Conservation (phyloP, 2,113 vertebrate genomes). For the Climacteris rufus region DNA sequence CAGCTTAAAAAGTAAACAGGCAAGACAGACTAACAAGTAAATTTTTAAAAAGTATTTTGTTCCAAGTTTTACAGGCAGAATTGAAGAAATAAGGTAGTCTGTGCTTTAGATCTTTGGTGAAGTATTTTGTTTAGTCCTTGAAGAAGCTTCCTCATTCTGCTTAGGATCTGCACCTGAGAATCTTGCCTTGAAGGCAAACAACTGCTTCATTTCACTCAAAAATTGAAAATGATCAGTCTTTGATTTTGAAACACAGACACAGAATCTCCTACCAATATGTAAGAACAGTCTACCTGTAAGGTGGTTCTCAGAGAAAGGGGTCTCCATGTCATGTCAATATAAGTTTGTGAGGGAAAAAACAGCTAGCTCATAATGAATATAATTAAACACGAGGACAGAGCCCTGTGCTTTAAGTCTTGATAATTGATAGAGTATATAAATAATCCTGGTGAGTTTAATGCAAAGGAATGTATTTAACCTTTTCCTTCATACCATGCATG, state of each 20-base stretch:
- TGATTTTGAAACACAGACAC: not conserved
- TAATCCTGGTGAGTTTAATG: not conserved
- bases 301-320: not conserved
- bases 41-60: not conserved
- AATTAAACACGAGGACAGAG: not conserved
- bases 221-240: not conserved
- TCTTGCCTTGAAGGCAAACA: not conserved
- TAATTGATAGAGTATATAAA: not conserved
- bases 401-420: not conserved
- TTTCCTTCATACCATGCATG: not conserved
- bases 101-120: not conserved
- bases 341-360: not conserved
- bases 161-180: not conserved
- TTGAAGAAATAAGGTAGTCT: not conserved
- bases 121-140: not conserved
- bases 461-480: not conserved
- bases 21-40: not conserved
- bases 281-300: not conserved
- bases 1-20: not conserved
- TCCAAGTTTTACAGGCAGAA: not conserved
- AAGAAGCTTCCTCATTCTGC: not conserved
- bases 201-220: not conserved
- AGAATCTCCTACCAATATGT: not conserved
- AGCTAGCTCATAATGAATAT: not conserved
- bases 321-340: not conserved